Evolutionary conservation across 1,140 invertebrate genomes (phyloP), one percentile per base, ranked within the genome.

Genomic region (Monomorium pharaonis): DNA sequence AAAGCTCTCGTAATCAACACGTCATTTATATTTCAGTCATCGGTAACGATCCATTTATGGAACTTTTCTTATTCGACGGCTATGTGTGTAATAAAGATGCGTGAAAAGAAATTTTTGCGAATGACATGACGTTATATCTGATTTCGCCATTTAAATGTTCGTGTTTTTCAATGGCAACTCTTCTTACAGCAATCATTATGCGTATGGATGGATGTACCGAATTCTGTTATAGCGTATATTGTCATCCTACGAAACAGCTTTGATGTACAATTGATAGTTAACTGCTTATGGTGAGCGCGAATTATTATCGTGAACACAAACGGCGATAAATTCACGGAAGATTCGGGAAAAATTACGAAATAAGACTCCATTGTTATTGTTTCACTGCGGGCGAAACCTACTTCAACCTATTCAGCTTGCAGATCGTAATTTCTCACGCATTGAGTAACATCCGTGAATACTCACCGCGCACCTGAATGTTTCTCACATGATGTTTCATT

Each of bases 311-410:
- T 47, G 87, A 89, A 80, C 47, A 67, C 44, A 84, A 84, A 76
- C 33, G 49, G 56, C 49, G 42, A 76, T 84, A 30, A 49, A 44
- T 84, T 89, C 72, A 44, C 51, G 63, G 42, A 77, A 89, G 67
- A 86, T 86, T 86, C 62, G 30, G 30, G 74, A 75, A 83, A 89
- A 65, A 27, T 54, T 63, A 49, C 80, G 76, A 89, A 86, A 81
- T 88, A 76, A 62, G 70, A 86, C 80, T 58, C 83, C 63, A 89
- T 89, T 89, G 88, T 89, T 47, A 60, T 42, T 33, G 51, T 75
- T 51, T 47, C 27, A 42, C 51, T 42, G 49, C 54, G 44, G 44
- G 27, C 14, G 44, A 86, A 83, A 86, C 65, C 42, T 63, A 83
- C 67, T 89, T 89, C 70, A 44, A 44, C 12, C 67, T 78, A 84